Conservation (phyloP, 2,113 vertebrate genomes). For the Mystacornis crossleyi region DNA sequence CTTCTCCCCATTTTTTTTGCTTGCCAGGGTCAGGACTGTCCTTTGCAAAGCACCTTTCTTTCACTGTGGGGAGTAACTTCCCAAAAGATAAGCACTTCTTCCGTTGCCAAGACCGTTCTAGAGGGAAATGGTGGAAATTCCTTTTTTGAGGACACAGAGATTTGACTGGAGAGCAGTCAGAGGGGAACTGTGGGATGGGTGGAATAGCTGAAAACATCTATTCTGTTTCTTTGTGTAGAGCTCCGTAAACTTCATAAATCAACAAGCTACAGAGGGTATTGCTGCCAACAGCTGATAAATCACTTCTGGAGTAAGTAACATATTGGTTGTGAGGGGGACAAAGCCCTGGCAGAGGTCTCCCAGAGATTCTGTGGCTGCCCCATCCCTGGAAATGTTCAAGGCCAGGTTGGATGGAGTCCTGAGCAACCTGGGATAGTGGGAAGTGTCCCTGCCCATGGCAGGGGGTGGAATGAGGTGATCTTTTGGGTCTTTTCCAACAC, state of each 20-base stretch:
- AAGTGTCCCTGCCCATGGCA: not conserved
- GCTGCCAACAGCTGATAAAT: not conserved
- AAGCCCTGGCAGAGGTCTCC: not conserved
- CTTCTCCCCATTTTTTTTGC: rapidly evolving
- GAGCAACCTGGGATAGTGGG: rapidly evolving
- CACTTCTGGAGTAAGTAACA: not conserved
- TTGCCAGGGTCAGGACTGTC: not conserved
- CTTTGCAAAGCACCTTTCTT: not conserved
- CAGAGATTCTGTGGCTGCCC: not conserved
- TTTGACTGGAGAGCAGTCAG: not conserved
- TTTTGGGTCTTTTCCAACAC: not conserved
- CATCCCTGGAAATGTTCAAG: not conserved
- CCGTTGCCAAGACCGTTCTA: rapidly evolving
- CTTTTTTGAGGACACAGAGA: not conserved
- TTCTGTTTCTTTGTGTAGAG: not conserved
- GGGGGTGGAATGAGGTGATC: not conserved
- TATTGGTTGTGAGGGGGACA: not conserved
- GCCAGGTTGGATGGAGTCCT: rapidly evolving
- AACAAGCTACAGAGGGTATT: not conserved
- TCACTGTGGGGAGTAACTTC: not conserved
- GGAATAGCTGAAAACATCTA: not conserved
- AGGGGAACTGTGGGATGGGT: rapidly evolving
- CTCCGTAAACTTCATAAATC: not conserved
- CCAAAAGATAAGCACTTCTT: not conserved
- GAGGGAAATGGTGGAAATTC: not conserved